phyloP scores from a whole-genome alignment of 2,113 vertebrate species.

The Calonectris borealis region DNA sequence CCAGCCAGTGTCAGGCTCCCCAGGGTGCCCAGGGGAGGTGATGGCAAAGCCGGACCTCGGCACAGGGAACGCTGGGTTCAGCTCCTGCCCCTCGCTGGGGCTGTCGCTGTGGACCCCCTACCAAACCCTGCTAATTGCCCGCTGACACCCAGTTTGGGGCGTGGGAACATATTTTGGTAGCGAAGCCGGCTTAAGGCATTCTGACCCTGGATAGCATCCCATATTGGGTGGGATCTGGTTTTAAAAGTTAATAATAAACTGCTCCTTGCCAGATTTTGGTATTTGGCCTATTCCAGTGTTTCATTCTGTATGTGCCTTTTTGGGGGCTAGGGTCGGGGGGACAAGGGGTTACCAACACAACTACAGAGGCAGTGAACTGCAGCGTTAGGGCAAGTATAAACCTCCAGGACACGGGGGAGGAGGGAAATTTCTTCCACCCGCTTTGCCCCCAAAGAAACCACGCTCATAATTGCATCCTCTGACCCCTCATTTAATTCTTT shows the following conservation, averaged over 20 bases:
- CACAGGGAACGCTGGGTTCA: neutral
- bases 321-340: accelerated
- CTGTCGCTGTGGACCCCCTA: neutral
- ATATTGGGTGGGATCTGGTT: neutral
- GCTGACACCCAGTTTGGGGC: neutral
- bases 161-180: neutral
- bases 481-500: neutral
- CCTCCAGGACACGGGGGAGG: neutral
- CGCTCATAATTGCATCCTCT: neutral
- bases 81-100: neutral
- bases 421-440: neutral
- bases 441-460: neutral
- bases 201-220: neutral
- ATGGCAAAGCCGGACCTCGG: neutral
- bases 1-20: neutral
- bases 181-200: neutral
- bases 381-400: neutral
- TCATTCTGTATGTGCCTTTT: neutral
- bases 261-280: neutral
- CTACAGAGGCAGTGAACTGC: neutral
- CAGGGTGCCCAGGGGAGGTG: neutral
- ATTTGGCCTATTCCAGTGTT: neutral
- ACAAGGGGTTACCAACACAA: neutral
- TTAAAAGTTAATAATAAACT: neutral
- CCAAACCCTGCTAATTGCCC: neutral